A percentile compares a stretch with the other conserved stretches of the same genome.
These are phyloP conservation scores for Enteromius viviparus DNA, from an alignment of 2,797 vertebrate genomes.

Conservation along the genomic window DNA sequence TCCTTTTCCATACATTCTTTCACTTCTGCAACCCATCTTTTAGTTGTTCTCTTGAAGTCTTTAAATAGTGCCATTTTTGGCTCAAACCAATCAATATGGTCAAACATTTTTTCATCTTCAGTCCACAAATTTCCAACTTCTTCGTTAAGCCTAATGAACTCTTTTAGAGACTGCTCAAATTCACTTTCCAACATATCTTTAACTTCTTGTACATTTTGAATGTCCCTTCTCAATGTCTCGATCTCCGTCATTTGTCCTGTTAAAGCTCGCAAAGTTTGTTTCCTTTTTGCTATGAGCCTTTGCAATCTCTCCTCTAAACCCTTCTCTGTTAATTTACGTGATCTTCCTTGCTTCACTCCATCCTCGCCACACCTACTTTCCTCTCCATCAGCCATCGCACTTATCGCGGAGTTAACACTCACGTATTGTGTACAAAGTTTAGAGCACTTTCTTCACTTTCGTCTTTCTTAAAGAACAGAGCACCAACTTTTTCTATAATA, in stretches of 20 bases:
- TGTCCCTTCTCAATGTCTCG: constrained; percentile 30
- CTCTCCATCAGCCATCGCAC: constrained; percentile 9
- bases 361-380: background rate
- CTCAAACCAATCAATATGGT: constrained; percentile 3
- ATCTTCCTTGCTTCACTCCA: background rate
- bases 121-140: constrained; percentile 23
- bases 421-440: too few species aligned
- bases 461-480: constrained; percentile 1
- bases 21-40: constrained; percentile 26
- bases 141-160: background rate
- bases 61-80: constrained; percentile 19
- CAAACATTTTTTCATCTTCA: constrained; percentile 32
- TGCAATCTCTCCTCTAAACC: constrained; percentile 30
- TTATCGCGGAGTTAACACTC: background rate
- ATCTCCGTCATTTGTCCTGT: constrained; percentile 20
- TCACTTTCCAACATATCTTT: constrained; percentile 19
- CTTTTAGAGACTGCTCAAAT: too few species aligned
- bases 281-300: constrained; percentile 12
- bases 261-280: constrained; percentile 5
- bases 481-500: background rate
- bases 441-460: background rate
- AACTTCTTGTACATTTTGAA: constrained; percentile 8
- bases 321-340: background rate
- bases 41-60: background rate
- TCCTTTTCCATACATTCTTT: background rate